phyloP scores from a whole-genome alignment of 2,797 vertebrate genomes.

The Decapterus maruadsi region DNA sequence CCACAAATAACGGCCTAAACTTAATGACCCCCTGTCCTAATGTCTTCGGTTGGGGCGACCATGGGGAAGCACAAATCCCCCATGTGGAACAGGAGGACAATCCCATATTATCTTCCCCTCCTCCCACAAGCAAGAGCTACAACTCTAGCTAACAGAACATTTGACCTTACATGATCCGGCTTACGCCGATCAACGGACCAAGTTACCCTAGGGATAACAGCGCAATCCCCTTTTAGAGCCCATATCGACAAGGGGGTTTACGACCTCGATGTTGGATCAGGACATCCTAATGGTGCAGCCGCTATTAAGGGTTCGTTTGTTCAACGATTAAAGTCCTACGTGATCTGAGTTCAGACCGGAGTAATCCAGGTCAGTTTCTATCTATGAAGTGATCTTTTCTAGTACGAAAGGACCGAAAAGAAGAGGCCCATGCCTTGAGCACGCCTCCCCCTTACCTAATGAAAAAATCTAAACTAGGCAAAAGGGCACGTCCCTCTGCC shows the following conservation, averaged over 20 bases:
- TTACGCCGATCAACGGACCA: conserved; percentile 67
- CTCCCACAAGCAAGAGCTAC: conserved; percentile 35
- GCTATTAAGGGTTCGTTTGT: conserved; percentile 79
- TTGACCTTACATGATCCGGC: conserved; percentile 69
- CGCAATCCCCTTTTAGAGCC: conserved; percentile 79
- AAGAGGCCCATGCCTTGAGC: background rate
- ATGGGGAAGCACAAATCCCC: conserved; percentile 62
- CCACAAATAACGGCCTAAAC: fast-evolving
- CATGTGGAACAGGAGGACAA: conserved; percentile 14
- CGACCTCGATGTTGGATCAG: conserved; percentile 86
- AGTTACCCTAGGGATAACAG: conserved; percentile 87
- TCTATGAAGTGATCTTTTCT: conserved; percentile 44
- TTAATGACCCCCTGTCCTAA: fast-evolving
- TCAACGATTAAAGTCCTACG: conserved; percentile 82
- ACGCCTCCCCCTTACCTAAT: conserved; percentile 51
- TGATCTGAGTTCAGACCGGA: conserved; percentile 83
- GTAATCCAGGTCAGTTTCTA: conserved; percentile 81
- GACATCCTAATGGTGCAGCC: conserved; percentile 72
- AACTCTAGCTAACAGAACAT: conserved; percentile 58
- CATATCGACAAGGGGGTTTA: conserved; percentile 81
- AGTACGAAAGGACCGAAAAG: conserved; percentile 75
- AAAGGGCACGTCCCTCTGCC: fast-evolving
- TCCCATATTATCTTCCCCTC: background rate
- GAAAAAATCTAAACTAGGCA: conserved; percentile 61
- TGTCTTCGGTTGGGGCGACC: conserved; percentile 82